Evolutionary conservation across 2,797 vertebrate genomes (phyloP).

Genomic region (Columba guinea): DNA sequence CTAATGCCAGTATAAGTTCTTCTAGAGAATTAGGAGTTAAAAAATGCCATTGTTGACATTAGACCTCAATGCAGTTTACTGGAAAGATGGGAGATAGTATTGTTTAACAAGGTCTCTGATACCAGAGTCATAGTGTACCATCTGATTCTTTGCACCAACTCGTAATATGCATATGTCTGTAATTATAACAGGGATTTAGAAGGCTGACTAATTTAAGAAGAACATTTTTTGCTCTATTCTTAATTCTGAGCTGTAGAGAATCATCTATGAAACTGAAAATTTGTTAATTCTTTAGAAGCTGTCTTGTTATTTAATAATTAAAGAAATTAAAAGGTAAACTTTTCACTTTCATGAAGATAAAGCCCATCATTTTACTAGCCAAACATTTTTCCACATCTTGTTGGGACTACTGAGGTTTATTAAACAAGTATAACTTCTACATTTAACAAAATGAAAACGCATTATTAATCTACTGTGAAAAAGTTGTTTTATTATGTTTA

Average conservation of each 20-base stretch:
- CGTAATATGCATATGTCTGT: not conserved
- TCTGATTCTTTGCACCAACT: not conserved
- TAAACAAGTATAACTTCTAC: not conserved
- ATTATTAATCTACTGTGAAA: slow-evolving; percentile 19
- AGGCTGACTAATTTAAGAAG: not conserved
- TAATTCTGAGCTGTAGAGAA: not conserved
- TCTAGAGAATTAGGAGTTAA: slow-evolving; percentile 4
- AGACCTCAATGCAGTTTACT: not conserved
- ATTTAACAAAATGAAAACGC: slow-evolving; percentile 35
- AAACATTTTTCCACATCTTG: not conserved
- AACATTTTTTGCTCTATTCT: not conserved
- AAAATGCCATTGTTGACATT: slow-evolving; percentile 2
- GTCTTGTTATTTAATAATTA: not conserved
- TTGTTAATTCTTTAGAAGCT: not conserved
- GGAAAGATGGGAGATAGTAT: not conserved
- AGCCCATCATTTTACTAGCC: not conserved
- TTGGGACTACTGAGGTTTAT: slow-evolving; percentile 13
- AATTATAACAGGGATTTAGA: not conserved
- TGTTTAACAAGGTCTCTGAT: not conserved
- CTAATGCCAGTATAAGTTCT: not conserved
- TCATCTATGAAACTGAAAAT: not conserved
- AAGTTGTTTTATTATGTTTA: slow-evolving; percentile 35
- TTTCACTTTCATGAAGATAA: not conserved
- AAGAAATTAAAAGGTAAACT: not conserved
- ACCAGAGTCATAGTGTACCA: not conserved